Percentiles rank a stretch among this genome's conserved stretches.
These are phyloP conservation scores for Sylvia atricapilla DNA, from an alignment of 2,113 vertebrate genomes.

Conservation along the genomic window DNA sequence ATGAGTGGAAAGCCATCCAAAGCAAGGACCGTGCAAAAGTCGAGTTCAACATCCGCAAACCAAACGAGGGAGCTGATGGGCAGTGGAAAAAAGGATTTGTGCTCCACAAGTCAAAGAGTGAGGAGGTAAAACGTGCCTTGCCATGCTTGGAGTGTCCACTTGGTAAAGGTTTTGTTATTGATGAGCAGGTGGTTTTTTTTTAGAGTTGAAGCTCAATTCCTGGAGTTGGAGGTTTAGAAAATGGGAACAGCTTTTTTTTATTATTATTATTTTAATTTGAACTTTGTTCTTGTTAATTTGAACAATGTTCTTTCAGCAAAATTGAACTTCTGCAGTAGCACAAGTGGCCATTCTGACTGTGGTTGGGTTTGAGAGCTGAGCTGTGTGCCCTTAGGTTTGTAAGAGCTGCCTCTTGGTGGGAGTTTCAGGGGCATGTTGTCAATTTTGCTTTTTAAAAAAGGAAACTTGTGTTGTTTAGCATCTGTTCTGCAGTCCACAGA, in stretches of 20 bases:
- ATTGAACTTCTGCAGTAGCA: fast-evolving
- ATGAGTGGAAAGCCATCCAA: conserved; percentile 99
- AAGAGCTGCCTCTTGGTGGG: background rate
- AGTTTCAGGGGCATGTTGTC: background rate
- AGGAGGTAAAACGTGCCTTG: conserved; percentile 81
- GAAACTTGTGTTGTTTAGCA: background rate
- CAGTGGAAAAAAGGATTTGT: conserved; percentile 98
- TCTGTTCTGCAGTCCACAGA: background rate
- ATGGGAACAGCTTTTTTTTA: background rate
- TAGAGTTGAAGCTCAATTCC: background rate
- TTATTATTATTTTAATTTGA: background rate
- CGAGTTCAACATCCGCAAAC: conserved; percentile 98
- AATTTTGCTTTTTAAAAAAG: background rate
- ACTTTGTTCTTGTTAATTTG: background rate
- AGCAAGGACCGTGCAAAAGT: conserved; percentile 96
- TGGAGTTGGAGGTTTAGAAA: background rate
- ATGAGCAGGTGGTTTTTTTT: fast-evolving
- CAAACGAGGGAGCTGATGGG: conserved; percentile 93
- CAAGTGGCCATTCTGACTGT: fast-evolving
- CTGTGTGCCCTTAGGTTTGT: background rate
- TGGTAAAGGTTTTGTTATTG: fast-evolving
- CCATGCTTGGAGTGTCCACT: background rate
- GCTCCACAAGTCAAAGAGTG: conserved; percentile 96
- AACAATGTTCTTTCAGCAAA: fast-evolving
- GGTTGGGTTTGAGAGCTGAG: background rate